Base-by-base conservation (phyloP, 1,140 invertebrate genomes). In the Pseudomyrmex concolor region DNA sequence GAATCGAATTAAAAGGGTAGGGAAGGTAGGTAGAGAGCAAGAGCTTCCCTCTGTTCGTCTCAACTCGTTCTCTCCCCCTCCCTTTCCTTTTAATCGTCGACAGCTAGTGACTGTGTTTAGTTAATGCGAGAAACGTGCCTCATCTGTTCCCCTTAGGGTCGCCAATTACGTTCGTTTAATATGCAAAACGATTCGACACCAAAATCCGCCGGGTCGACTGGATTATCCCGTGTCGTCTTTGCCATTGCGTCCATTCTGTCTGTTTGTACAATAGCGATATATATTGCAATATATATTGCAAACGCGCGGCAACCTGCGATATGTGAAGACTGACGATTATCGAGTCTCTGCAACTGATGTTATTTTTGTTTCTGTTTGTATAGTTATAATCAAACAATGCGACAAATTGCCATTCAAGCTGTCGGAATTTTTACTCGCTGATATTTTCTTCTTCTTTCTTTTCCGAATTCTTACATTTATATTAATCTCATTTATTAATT, bases 141-240 rank as follows among this genome's bases (percentile, higher is more conserved):
- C 86, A 80, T 89, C 85, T 63, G 48, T 81, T 71, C 25, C 57
- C 81, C 54, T 84, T 71, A 62, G 22, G 43, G 13, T 15, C 34
- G 57, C 59, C 80, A 51, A 85, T 88, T 83, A 51, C 80, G 12
- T 76, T 88, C 57, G 86, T 72, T 89, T 88, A 81, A 89, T 89
- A 89, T 84, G 86, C 87, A 89, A 89, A 86, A 77, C 84, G 84
- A 89, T 88, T 76, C 80, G 8, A 54, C 67, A 68, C 25, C 68
- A 22, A 85, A 88, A 50, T 83, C 54, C 50, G 10, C 1, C 50
- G 83, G 70, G 66, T 88, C 83, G 76, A 88, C n/a, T 67, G 34
- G 66, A 84, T 88, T 87, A 85, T 76, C 63, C 68, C 50, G 68
- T 19, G 34, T 34, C 25, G 60, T 66, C 74, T 73, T 78, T 54